Conservation (phyloP, 2,888 invertebrate genomes). For the Furcula furcula region DNA sequence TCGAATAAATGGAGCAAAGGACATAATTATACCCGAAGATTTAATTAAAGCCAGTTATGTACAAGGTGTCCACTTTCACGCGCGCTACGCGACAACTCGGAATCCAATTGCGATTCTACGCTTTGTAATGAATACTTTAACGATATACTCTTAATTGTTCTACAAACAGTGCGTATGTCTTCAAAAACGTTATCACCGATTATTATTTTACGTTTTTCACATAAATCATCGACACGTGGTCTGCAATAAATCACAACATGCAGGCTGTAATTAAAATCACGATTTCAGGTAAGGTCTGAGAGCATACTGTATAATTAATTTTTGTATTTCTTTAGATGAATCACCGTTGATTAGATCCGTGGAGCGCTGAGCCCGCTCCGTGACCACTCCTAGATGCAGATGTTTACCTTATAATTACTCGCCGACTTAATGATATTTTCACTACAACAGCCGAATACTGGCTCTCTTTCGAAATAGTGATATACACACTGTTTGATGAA, state of each 20-base stretch:
- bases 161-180: constrained; percentile 22
- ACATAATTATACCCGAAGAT: constrained; percentile 68
- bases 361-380: constrained; percentile 38
- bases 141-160: constrained; percentile 22
- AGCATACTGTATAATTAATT: constrained; percentile 75
- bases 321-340: constrained; percentile 74
- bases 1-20: constrained; percentile 73
- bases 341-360: constrained; percentile 72
- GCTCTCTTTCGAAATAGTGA: constrained; percentile 35
- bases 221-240: constrained; percentile 68
- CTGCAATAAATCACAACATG: constrained; percentile 66
- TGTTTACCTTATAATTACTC: constrained; percentile 73
- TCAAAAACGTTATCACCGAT: constrained; percentile 21
- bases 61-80: constrained; percentile 76
- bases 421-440: constrained; percentile 66
- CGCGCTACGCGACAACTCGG: constrained; percentile 51
- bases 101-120: constrained; percentile 43
- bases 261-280: constrained; percentile 73
- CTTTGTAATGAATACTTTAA: constrained; percentile 50
- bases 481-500: constrained; percentile 40
- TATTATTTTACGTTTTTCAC: constrained; percentile 32
- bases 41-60: constrained; percentile 68
- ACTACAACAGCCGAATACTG: constrained; percentile 38
- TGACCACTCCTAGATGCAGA: constrained; percentile 66
- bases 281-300: constrained; percentile 69